Evolutionary conservation across 2,113 vertebrate species (phyloP).

Genomic region (Odontesthes bonariensis): DNA sequence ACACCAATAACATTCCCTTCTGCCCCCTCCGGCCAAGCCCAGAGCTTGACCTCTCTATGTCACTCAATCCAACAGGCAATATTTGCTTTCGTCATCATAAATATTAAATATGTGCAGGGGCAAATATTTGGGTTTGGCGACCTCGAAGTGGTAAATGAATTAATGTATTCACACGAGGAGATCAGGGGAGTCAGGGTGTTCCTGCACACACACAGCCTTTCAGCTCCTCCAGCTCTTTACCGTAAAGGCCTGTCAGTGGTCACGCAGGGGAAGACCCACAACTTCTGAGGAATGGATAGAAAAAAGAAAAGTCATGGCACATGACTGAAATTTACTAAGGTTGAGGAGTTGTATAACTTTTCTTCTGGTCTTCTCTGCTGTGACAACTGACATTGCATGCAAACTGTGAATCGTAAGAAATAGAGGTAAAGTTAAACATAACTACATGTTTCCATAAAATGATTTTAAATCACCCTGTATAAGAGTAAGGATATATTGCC

Average conservation of each 20-base stretch:
- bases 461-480: background rate
- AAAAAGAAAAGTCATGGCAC: conserved; percentile 38
- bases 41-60: conserved; percentile 77
- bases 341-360: conserved; percentile 12
- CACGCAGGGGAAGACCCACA: conserved; percentile 67
- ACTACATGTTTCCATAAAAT: background rate
- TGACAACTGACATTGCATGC: conserved; percentile 7
- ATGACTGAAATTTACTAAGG: conserved; percentile 34
- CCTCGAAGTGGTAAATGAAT: conserved; percentile 83
- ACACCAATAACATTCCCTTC: conserved; percentile 63
- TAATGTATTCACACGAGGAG: conserved; percentile 79
- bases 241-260: conserved; percentile 76
- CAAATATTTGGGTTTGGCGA: conserved; percentile 83
- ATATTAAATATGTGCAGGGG: conserved; percentile 82
- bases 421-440: conserved; percentile 4
- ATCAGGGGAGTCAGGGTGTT: conserved; percentile 69
- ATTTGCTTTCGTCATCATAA: conserved; percentile 84
- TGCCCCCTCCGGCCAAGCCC: conserved; percentile 65
- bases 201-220: conserved; percentile 70
- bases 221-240: conserved; percentile 70
- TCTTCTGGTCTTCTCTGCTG: conserved; percentile 20
- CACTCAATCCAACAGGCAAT: conserved; percentile 78
- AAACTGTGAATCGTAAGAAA: conserved; percentile 3
- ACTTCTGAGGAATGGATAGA: conserved; percentile 45
- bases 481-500: background rate